These are phyloP conservation scores for Microctenopoma lineatum DNA, from an alignment of 2,797 vertebrate species.

Conservation along the genomic window DNA sequence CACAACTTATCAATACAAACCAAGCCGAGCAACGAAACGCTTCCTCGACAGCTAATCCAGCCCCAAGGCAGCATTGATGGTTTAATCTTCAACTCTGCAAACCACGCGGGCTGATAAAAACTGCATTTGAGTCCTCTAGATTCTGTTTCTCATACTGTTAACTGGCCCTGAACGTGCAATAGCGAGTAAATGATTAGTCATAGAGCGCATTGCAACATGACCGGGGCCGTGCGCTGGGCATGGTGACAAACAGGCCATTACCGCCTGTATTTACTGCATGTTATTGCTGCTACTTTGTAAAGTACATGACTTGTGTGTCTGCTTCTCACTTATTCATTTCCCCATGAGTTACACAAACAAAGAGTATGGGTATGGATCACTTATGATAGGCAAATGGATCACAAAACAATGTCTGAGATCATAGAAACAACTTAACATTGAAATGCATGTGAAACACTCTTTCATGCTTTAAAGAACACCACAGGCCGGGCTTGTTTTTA, in stretches of 20 bases:
- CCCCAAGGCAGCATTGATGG: conserved; percentile 30
- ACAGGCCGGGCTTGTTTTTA: conserved; percentile 15
- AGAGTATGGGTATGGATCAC: conserved; percentile 12
- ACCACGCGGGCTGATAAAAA: conserved; percentile 14
- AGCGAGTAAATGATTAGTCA: conserved; percentile 20
- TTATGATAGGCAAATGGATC: conserved; percentile 42
- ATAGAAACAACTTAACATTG: conserved; percentile 6
- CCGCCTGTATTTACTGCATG: not conserved
- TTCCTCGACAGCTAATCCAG: conserved; percentile 40
- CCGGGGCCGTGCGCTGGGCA: conserved; percentile 8
- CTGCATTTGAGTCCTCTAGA: conserved; percentile 3
- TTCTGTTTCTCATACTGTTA: conserved; percentile 21
- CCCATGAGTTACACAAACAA: conserved; percentile 43
- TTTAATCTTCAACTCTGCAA: conserved; percentile 36
- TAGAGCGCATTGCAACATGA: conserved; percentile 10
- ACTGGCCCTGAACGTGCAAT: conserved; percentile 22
- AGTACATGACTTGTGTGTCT: conserved; percentile 43
- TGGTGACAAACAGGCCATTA: conserved; percentile 49
- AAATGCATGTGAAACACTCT: conserved; percentile 30
- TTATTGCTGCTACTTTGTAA: conserved; percentile 57
- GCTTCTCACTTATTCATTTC: conserved; percentile 67
- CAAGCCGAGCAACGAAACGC: conserved; percentile 31
- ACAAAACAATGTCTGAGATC: conserved; percentile 22
- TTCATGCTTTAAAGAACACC: conserved; percentile 36
- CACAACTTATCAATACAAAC: conserved; percentile 14